Evolutionary conservation across 2,888 invertebrate genomes (phyloP).

Genomic region (Zootermopsis nevadensis): DNA sequence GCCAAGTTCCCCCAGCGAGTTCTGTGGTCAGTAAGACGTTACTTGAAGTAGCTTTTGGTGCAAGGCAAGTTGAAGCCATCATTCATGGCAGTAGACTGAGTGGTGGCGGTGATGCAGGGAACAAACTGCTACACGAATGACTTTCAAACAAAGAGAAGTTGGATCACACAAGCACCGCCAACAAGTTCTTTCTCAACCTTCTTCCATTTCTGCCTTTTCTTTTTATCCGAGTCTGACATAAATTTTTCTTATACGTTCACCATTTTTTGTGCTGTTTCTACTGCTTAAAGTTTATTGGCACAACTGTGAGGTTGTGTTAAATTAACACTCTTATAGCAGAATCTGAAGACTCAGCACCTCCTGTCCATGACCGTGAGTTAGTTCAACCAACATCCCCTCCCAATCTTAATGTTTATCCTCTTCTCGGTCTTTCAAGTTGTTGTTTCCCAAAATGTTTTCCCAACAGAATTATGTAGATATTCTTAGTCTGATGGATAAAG

Average conservation of each 20-base stretch:
- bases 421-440: no score
- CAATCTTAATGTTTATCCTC: no score
- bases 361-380: no score
- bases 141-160: neutral
- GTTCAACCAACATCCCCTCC: no score
- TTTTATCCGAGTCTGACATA: neutral
- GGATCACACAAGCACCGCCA: neutral
- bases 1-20: no score
- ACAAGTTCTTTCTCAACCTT: constrained; percentile 16
- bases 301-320: neutral
- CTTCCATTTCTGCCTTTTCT: neutral
- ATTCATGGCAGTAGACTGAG: neutral
- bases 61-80: neutral
- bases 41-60: no score
- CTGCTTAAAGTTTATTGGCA: neutral
- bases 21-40: no score
- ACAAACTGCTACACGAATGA: neutral
- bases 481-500: no score
- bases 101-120: neutral
- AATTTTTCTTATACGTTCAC: neutral
- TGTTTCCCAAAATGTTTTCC: no score
- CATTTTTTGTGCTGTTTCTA: neutral
- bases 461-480: no score
- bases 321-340: no score
- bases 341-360: no score